These are phyloP conservation scores for Cryptosula pallasiana DNA, from an alignment of 2,888 invertebrate species.

Conservation along the genomic window DNA sequence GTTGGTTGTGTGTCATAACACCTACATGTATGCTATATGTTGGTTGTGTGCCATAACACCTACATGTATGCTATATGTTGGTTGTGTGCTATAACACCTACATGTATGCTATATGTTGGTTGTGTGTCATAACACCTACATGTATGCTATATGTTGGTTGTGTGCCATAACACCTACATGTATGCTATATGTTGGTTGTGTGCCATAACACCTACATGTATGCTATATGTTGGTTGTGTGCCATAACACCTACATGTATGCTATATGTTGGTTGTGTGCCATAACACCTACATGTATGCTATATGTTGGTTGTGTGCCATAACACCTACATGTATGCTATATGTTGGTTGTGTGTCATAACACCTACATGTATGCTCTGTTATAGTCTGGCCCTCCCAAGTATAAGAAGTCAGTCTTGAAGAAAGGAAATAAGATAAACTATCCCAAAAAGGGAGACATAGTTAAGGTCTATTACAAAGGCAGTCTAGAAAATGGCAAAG, in stretches of 20 bases:
- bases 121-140: not conserved
- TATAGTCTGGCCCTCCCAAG: conserved; percentile 22
- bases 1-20: not conserved
- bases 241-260: not conserved
- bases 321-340: not conserved
- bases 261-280: not conserved
- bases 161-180: not conserved
- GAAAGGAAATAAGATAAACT: conserved; percentile 33
- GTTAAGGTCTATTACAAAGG: conserved; percentile 33
- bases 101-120: not conserved
- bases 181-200: not conserved
- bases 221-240: not conserved
- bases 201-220: not conserved
- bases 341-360: not conserved
- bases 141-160: not conserved
- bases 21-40: not conserved
- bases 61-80: not conserved
- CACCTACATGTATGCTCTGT: not conserved
- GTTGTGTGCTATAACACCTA: not conserved
- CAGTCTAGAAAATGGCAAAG: conserved; percentile 32
- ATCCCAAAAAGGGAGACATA: conserved; percentile 33
- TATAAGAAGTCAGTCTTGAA: conserved; percentile 31
- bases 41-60: not conserved
- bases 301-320: not conserved
- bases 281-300: not conserved